phyloP scores from a whole-genome alignment of 2,797 vertebrate genomes.

The Carduelis carduelis region DNA sequence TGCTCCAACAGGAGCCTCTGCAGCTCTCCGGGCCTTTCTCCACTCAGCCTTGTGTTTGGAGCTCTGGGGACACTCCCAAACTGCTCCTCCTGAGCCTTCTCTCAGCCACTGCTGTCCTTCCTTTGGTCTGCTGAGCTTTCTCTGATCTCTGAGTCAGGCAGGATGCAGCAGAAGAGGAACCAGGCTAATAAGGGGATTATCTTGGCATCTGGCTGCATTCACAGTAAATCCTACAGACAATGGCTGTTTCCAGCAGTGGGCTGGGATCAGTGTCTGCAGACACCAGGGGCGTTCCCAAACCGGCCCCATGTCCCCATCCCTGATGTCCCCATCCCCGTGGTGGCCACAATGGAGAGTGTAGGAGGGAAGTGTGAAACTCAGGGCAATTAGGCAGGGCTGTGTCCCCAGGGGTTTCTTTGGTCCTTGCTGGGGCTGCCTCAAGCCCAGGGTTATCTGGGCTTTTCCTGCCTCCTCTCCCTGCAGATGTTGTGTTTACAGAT shows the following conservation, averaged over 20 bases:
- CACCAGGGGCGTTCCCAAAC: rapidly evolving
- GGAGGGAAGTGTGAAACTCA: background rate
- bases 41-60: background rate
- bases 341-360: background rate
- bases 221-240: background rate
- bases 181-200: slow-evolving; percentile 28
- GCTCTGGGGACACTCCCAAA: background rate
- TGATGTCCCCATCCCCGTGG: background rate
- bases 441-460: background rate
- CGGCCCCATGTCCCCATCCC: background rate
- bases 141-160: background rate
- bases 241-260: background rate
- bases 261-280: background rate
- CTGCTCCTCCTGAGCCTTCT: background rate
- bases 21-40: background rate
- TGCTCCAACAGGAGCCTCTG: background rate
- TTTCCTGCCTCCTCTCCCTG: background rate
- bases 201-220: slow-evolving; percentile 1
- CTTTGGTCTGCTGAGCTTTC: slow-evolving; percentile 21
- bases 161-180: background rate
- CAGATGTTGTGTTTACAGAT: rapidly evolving
- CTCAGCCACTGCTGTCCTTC: background rate
- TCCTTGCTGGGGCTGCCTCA: background rate
- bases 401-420: background rate
- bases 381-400: background rate